phyloP scores from a whole-genome alignment of 2,797 vertebrate species.

The Lagodon rhomboides region DNA sequence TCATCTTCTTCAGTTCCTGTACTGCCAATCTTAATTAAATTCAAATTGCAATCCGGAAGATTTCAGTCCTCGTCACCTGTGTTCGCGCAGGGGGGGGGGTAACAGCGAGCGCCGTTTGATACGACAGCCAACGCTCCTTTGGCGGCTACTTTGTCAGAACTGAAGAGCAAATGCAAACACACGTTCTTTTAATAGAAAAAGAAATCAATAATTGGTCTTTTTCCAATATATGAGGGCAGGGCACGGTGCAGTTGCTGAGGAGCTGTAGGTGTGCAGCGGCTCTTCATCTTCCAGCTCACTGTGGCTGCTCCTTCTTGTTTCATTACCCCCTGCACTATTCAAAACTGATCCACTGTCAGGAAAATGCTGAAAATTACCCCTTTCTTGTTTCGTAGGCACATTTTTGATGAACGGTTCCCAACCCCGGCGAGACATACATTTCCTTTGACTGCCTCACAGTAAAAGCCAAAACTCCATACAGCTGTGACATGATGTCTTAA shows the following conservation, averaged over 20 bases:
- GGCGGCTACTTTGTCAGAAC: neutral
- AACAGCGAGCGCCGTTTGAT: neutral
- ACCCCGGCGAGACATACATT: neutral
- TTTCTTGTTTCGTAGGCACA: neutral
- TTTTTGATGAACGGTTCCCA: neutral
- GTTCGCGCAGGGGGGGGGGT: neutral
- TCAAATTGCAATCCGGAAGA: neutral
- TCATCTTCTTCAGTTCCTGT: conserved; percentile 6
- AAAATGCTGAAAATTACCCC: neutral
- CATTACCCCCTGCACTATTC: neutral
- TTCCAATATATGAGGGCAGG: too few species aligned
- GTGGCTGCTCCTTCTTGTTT: neutral
- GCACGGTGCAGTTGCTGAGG: too few species aligned
- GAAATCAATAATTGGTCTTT: neutral
- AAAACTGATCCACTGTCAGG: neutral
- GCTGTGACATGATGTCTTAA: neutral
- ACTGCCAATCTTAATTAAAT: conserved; percentile 9
- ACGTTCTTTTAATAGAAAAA: neutral
- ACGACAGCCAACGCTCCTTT: neutral
- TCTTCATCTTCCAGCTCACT: neutral
- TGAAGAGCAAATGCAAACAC: neutral
- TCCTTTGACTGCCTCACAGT: neutral
- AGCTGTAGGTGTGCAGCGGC: too few species aligned
- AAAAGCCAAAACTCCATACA: neutral
- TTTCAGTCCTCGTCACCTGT: neutral